Percentiles rank a stretch among this genome's conserved stretches.
Conservation (phyloP, 2,888 invertebrate species). For the Cantharis flavilabris region DNA sequence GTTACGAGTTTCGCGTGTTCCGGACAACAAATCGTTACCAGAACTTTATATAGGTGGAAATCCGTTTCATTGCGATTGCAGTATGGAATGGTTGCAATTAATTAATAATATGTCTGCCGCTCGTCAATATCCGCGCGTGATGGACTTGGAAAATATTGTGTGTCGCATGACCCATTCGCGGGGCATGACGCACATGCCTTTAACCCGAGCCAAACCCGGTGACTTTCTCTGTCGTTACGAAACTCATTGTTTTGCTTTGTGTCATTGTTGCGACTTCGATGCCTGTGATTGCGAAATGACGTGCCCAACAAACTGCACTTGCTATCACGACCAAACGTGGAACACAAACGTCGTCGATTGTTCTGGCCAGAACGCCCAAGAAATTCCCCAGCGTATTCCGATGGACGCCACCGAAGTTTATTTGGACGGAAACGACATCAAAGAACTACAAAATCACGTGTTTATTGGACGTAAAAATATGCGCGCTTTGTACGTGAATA, state of each 20-base stretch:
- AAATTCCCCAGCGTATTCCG: slow-evolving; percentile 85
- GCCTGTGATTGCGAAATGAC: slow-evolving; percentile 97
- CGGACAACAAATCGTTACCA: slow-evolving; percentile 74
- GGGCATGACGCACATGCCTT: slow-evolving; percentile 77
- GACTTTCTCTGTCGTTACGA: slow-evolving; percentile 93
- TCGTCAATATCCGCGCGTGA: slow-evolving; percentile 83
- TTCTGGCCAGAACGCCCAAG: slow-evolving; percentile 75
- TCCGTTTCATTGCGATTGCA: slow-evolving; percentile 93
- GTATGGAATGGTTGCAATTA: slow-evolving; percentile 92
- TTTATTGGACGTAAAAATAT: slow-evolving; percentile 91
- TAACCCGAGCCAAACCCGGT: slow-evolving; percentile 76
- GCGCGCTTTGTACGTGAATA: slow-evolving; percentile 83
- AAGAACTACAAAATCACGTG: slow-evolving; percentile 81
- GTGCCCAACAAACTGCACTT: slow-evolving; percentile 91
- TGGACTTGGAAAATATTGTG: slow-evolving; percentile 87
- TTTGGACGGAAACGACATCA: slow-evolving; percentile 87
- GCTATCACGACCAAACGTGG: slow-evolving; percentile 94
- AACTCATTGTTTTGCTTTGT: slow-evolving; percentile 90
- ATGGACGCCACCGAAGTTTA: slow-evolving; percentile 95
- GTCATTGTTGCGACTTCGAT: slow-evolving; percentile 95
- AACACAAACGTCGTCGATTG: slow-evolving; percentile 92
- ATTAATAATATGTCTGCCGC: slow-evolving; percentile 84
- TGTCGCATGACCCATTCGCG: slow-evolving; percentile 86
- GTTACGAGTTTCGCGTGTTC: slow-evolving; percentile 75
- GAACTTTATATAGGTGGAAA: slow-evolving; percentile 92